These are phyloP conservation scores for Odobenus rosmarus DNA, from an alignment of 2,113 vertebrate genomes.

Conservation along the genomic window DNA sequence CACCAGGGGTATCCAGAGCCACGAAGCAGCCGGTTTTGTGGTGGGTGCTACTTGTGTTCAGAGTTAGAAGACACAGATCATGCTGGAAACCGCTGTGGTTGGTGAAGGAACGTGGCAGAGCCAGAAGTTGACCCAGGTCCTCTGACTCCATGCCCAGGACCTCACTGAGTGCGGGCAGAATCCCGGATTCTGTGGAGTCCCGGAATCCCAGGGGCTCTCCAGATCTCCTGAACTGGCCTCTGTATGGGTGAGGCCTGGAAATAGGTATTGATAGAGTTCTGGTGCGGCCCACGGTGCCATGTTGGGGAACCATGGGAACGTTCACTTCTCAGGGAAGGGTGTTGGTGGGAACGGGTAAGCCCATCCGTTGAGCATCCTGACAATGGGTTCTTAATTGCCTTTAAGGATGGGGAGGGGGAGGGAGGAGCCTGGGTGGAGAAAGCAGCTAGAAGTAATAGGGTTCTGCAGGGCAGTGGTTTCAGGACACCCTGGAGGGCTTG, in stretches of 20 bases:
- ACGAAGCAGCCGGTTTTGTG: accelerated
- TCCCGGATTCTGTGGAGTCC: not conserved
- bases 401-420: not conserved
- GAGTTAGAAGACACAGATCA: not conserved
- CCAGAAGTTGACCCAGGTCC: not conserved
- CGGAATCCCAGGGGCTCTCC: not conserved
- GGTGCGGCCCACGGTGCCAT: accelerated
- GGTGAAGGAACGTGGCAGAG: not conserved
- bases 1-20: accelerated
- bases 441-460: accelerated
- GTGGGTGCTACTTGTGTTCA: not conserved
- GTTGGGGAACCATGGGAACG: accelerated
- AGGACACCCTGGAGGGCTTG: accelerated
- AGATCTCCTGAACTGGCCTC: not conserved
- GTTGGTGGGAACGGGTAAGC: accelerated
- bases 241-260: not conserved
- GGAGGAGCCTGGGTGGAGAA: not conserved
- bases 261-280: accelerated
- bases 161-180: not conserved
- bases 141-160: not conserved
- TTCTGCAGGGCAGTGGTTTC: accelerated
- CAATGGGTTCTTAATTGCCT: not conserved
- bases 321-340: not conserved
- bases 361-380: accelerated
- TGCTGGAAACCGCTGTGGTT: not conserved